Evolutionary conservation across 2,113 vertebrate species (phyloP).

Genomic region (Mugil cephalus): DNA sequence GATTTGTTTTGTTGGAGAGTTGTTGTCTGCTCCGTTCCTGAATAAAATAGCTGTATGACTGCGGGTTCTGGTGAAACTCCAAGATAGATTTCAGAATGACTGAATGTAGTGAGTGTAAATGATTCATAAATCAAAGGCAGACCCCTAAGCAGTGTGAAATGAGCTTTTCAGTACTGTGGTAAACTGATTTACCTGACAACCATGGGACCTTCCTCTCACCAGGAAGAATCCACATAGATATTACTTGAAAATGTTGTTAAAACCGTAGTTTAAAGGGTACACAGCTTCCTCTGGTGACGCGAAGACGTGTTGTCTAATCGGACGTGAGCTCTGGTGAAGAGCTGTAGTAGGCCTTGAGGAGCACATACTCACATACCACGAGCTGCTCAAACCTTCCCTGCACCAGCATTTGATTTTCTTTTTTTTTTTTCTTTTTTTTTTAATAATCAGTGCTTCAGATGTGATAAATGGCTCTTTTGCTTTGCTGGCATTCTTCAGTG

Average conservation of each 20-base stretch:
- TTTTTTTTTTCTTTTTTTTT: background rate
- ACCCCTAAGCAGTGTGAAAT: conserved; percentile 70
- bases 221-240: conserved; percentile 24
- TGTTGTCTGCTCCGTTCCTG: conserved; percentile 24
- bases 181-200: conserved; percentile 58
- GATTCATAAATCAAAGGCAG: conserved; percentile 65
- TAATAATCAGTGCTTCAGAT: conserved; percentile 15
- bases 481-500: conserved; percentile 18
- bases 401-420: conserved; percentile 28
- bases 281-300: conserved; percentile 21
- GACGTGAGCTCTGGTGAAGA: conserved; percentile 18
- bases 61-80: conserved; percentile 51
- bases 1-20: conserved; percentile 35
- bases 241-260: conserved; percentile 34
- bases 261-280: conserved; percentile 13
- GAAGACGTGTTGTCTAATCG: conserved; percentile 37
- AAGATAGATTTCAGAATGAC: conserved; percentile 71
- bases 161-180: conserved; percentile 48
- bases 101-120: conserved; percentile 66
- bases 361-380: conserved; percentile 3
- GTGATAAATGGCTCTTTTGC: conserved; percentile 35
- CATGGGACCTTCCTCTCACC: conserved; percentile 36
- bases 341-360: conserved; percentile 15
- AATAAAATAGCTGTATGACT: conserved; percentile 49
- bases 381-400: conserved; percentile 24